These are phyloP conservation scores for Marasmarcha lunaedactyla DNA, from an alignment of 2,888 invertebrate genomes.

Conservation along the genomic window DNA sequence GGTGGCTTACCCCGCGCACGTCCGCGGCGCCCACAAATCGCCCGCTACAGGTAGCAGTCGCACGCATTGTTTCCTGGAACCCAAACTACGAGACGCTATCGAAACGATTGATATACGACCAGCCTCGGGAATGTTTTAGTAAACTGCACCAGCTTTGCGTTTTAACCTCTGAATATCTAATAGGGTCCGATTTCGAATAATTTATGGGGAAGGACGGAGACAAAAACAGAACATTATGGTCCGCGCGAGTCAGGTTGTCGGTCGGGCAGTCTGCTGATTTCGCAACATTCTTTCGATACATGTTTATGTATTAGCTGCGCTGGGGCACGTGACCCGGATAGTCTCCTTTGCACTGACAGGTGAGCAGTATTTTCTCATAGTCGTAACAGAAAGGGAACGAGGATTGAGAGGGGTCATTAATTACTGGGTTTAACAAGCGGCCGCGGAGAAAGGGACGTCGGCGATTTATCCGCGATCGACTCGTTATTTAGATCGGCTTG, in stretches of 20 bases:
- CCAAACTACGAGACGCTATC: conserved; percentile 49
- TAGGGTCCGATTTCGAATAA: conserved; percentile 63
- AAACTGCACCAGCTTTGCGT: conserved; percentile 55
- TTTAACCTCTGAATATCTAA: conserved; percentile 66
- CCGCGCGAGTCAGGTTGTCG: conserved; percentile 27
- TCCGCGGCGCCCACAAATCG: conserved; percentile 36
- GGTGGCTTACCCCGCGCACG: conserved; percentile 36
- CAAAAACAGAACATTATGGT: conserved; percentile 64
- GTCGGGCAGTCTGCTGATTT: conserved; percentile 34
- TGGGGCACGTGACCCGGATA: not conserved
- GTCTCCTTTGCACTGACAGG: not conserved
- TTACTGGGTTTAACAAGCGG: conserved; percentile 52
- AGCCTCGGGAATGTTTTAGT: conserved; percentile 47
- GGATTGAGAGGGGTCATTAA: conserved; percentile 49
- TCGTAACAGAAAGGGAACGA: conserved; percentile 26
- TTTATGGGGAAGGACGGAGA: conserved; percentile 52
- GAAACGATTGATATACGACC: conserved; percentile 64
- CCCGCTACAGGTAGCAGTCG: conserved; percentile 51
- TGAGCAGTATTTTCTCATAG: not conserved
- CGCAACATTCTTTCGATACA: conserved; percentile 21
- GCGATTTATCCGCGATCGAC: conserved; percentile 54
- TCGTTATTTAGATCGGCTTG: conserved; percentile 56
- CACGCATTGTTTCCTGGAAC: conserved; percentile 62
- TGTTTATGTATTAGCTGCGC: conserved; percentile 25
- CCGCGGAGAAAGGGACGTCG: conserved; percentile 40